Percentiles rank a stretch among this genome's conserved stretches.
Evolutionary conservation across 1,140 invertebrate species (phyloP).

Genomic region (Yoshiicerus persimilis): DNA sequence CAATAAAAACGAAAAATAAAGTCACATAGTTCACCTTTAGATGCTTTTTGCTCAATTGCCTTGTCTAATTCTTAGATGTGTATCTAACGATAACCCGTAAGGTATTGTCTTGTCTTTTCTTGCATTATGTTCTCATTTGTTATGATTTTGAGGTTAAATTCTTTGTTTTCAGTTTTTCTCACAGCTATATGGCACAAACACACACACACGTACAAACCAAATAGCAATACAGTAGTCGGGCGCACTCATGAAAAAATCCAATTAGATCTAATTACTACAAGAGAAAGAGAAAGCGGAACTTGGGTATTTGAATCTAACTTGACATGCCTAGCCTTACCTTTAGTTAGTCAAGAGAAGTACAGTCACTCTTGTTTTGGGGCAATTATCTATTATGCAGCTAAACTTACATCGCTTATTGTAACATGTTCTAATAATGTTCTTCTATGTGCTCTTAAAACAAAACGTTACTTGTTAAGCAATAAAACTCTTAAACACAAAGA

Average conservation of each 20-base stretch:
- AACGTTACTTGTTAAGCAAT: not conserved
- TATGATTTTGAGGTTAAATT: slow-evolving; percentile 13
- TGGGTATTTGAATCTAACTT: not conserved
- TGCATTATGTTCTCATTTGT: not conserved
- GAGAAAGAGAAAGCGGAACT: slow-evolving; percentile 21
- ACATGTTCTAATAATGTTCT: not conserved
- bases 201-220: not conserved
- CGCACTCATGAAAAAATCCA: slow-evolving; percentile 8
- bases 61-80: not conserved
- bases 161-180: not conserved
- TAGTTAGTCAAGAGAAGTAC: not conserved
- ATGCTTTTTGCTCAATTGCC: not conserved
- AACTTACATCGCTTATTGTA: not conserved
- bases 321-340: not conserved
- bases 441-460: not conserved
- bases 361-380: not conserved
- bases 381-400: not conserved
- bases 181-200: not conserved
- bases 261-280: slow-evolving; percentile 16
- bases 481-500: not conserved
- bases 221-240: not conserved
- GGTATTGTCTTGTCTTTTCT: not conserved
- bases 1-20: not conserved
- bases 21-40: not conserved
- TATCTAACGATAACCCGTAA: not conserved